phyloP scores from a whole-genome alignment of 2,797 vertebrate species.

The Lacerta viridis region DNA sequence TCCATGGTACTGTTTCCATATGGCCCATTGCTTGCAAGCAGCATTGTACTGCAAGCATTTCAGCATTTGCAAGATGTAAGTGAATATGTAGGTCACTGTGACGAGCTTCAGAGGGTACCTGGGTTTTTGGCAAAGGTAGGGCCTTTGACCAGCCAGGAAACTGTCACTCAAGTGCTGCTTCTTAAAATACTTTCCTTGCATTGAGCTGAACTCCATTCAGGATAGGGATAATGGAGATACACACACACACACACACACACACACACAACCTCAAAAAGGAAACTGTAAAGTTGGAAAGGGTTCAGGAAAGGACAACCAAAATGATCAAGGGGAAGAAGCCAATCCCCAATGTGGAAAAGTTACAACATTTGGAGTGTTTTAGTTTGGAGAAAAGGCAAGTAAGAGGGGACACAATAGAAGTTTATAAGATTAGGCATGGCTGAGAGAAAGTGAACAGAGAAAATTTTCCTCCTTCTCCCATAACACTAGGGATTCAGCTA shows the following conservation, averaged over 20 bases:
- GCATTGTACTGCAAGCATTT: not conserved
- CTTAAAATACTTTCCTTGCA: not conserved
- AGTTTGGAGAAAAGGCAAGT: no score
- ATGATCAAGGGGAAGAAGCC: no score
- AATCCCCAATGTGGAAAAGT: no score
- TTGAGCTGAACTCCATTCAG: not conserved
- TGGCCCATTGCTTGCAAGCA: not conserved
- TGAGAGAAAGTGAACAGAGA: no score
- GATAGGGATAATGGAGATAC: no score
- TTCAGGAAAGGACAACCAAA: no score
- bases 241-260: not conserved
- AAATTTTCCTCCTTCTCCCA: no score
- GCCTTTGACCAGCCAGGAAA: not conserved
- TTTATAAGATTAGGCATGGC: no score
- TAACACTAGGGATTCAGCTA: no score
- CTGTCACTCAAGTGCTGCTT: constrained; percentile 5
- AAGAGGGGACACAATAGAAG: no score
- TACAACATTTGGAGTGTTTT: no score
- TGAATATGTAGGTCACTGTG: constrained; percentile 23
- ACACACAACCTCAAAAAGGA: not conserved
- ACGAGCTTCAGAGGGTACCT: not conserved
- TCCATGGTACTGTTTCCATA: not conserved
- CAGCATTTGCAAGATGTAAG: not conserved
- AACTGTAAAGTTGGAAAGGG: no score
- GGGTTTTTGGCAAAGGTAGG: not conserved